Evolutionary conservation across 2,888 invertebrate genomes (phyloP).

Genomic region (Coremacera marginata): DNA sequence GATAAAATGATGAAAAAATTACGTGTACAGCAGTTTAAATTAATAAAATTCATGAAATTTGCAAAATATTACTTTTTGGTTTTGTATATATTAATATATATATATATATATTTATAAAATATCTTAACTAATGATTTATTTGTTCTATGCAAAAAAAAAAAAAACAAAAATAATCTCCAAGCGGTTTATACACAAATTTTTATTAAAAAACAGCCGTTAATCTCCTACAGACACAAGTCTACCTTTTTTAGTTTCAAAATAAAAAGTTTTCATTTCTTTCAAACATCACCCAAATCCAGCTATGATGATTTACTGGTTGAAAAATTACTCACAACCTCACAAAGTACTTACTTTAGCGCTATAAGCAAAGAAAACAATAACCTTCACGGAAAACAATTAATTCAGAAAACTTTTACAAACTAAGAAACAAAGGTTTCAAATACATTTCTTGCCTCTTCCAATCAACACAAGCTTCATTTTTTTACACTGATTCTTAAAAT

Average conservation of each 20-base stretch:
- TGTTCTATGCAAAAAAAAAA: conserved; percentile 30
- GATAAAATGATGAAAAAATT: conserved; percentile 65
- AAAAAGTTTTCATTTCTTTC: conserved; percentile 16
- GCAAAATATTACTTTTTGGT: conserved; percentile 63
- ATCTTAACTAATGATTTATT: conserved; percentile 36
- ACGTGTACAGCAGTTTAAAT: conserved; percentile 49
- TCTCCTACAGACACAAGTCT: too few relatives aligned
- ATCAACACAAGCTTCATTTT: not conserved
- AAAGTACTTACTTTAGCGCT: too few relatives aligned
- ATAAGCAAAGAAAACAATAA: too few relatives aligned
- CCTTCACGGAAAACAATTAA: too few relatives aligned
- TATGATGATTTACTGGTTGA: not conserved
- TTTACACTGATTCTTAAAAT: not conserved
- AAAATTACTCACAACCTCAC: too few relatives aligned
- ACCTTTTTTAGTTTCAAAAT: conserved; percentile 11
- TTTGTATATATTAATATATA: conserved; percentile 55
- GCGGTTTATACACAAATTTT: conserved; percentile 41
- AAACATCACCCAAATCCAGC: not conserved
- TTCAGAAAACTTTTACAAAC: too few relatives aligned
- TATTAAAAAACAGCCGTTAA: conserved; percentile 41
- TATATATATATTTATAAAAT: conserved; percentile 40
- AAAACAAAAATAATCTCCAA: conserved; percentile 35
- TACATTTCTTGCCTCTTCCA: not conserved
- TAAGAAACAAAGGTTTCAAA: too few relatives aligned
- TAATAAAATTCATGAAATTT: conserved; percentile 41